A percentile compares a stretch with the other conserved stretches of the same genome.
Evolutionary conservation across 2,113 vertebrate species (phyloP).

Genomic region (Eudyptes chrysolophus): DNA sequence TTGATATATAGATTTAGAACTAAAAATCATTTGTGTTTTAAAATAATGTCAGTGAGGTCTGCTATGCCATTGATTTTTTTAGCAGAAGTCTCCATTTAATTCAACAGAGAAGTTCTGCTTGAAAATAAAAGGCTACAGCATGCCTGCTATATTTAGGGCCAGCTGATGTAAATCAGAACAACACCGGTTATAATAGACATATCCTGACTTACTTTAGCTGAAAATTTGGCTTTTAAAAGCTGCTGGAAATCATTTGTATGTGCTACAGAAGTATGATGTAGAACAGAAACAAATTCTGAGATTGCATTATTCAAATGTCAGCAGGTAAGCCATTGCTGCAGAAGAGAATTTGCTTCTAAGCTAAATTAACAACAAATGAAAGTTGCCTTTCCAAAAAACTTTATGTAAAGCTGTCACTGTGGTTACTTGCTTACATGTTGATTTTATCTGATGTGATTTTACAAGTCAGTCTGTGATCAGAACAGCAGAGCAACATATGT

Average conservation of each 20-base stretch:
- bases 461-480: neutral
- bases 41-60: neutral
- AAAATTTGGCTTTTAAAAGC: neutral
- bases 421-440: neutral
- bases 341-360: neutral
- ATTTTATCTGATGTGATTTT: neutral
- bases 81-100: neutral
- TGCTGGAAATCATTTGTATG: neutral
- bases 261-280: neutral
- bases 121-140: neutral
- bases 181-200: neutral
- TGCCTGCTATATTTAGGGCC: neutral
- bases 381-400: slow-evolving; percentile 10
- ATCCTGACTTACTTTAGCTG: neutral
- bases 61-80: neutral
- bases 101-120: neutral
- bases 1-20: neutral
- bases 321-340: neutral
- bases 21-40: slow-evolving; percentile 41
- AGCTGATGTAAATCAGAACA: neutral
- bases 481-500: neutral
- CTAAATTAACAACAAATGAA: slow-evolving; percentile 15
- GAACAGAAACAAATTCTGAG: neutral
- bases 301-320: slow-evolving; percentile 7
- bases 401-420: neutral